Percentiles rank a stretch among this genome's conserved stretches.
phyloP scores from a whole-genome alignment of 1,140 invertebrate species.

The Nephila pilipes region DNA sequence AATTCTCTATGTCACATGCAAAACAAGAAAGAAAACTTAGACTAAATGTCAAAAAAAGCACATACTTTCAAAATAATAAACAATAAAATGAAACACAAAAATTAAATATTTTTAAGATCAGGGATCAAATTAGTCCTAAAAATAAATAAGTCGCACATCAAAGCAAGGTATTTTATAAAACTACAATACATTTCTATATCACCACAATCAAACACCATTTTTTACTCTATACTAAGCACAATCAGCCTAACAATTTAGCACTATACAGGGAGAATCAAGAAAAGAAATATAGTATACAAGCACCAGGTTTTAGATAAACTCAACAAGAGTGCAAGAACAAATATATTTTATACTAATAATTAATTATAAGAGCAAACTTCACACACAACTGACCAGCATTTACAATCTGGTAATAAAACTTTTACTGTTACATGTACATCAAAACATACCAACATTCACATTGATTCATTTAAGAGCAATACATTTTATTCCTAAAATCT shows the following conservation, averaged over 20 bases:
- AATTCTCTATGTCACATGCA: too few species aligned
- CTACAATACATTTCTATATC: background rate
- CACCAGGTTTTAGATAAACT: background rate
- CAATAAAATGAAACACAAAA: too few species aligned
- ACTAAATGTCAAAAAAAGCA: too few species aligned
- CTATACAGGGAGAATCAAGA: background rate
- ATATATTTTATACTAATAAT: constrained; percentile 26
- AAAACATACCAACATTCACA: constrained; percentile 25
- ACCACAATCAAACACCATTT: background rate
- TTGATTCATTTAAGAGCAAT: constrained; percentile 20
- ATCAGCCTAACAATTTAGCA: background rate
- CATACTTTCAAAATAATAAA: too few species aligned
- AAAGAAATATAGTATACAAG: constrained; percentile 2
- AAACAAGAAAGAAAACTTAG: too few species aligned
- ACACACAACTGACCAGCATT: background rate
- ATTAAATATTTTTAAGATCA: too few species aligned
- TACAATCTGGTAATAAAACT: constrained; percentile 41
- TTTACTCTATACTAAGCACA: background rate
- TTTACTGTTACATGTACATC: constrained; percentile 33
- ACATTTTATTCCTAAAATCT: background rate
- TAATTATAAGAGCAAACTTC: background rate
- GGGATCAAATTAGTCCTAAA: background rate
- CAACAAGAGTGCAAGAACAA: constrained; percentile 3
- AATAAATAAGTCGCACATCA: background rate
- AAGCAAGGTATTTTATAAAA: background rate